Base-by-base conservation (phyloP, 2,113 vertebrate species). In the Circaetus gallicus region DNA sequence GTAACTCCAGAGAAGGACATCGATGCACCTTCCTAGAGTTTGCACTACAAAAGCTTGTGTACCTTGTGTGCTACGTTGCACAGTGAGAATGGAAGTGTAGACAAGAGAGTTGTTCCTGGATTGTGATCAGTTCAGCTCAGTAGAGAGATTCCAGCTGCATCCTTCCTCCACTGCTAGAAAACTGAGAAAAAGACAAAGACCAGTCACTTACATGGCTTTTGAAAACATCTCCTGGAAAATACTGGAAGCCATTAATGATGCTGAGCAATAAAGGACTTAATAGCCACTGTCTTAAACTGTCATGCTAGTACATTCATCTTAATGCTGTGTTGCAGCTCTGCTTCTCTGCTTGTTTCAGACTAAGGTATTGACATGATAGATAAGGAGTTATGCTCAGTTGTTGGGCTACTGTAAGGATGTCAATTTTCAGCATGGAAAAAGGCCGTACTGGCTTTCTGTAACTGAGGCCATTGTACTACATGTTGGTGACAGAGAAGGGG, bases 381-480 rank as follows among this genome's bases (percentile, higher is more conserved):
- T 40, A 50, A 58, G 32, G 13, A 50, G 13, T 40, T 53, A 13
- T 5, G 14, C 62, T 73, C 10, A 10, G 34, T 18, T 85, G 28
- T 26, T 78, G 21, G 70, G 43, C 45, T 81, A 4, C 55, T 50
- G 2, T 38, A 66, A 42, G 17, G 40, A 56, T 92, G 49, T 49
- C 19, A 36, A 8, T 38, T 89, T 65, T 83, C 21, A 24, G 15
- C 22, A 16, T 3, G 12, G 22, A 45, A 16, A 63, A 95, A 66
- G 45, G 16, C 43, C 8, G 4, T 16, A 0, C 7, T 34, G 34
- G 26, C 34, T 53, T 79, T 89, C 53, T 77, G 42, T 88, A 9
- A 10, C 42, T 0, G 2, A 52, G 56, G 63, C 63, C 20, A 14
- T 70, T 0, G 0, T 24, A 12, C 42, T 56, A 7, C 16, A 1